phyloP scores from a whole-genome alignment of 2,888 invertebrate genomes.

The Azorinus chamasolen region DNA sequence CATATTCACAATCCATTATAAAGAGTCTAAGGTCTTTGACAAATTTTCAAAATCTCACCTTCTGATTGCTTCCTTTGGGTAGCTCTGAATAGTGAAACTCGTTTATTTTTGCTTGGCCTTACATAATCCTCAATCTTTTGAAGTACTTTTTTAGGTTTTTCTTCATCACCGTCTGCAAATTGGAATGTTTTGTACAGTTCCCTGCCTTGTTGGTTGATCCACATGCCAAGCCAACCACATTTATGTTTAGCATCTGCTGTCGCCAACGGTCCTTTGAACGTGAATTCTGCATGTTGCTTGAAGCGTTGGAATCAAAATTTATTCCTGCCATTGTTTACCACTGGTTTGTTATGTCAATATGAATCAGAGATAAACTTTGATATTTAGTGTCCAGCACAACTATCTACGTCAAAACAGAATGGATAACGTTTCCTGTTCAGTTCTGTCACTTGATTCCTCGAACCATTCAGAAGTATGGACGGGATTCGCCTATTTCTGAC shows the following conservation, averaged over 20 bases:
- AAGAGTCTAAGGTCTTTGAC: slow-evolving; percentile 45
- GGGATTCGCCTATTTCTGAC: no score
- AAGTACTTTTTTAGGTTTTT: slow-evolving; percentile 37
- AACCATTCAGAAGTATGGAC: no score
- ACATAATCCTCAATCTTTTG: slow-evolving; percentile 43
- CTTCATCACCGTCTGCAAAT: slow-evolving; percentile 39
- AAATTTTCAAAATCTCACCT: slow-evolving; percentile 47
- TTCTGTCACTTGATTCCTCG: no score
- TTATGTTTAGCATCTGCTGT: slow-evolving; percentile 17
- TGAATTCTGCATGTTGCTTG: slow-evolving; percentile 44
- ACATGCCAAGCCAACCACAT: slow-evolving; percentile 49
- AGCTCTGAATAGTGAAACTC: slow-evolving; percentile 46
- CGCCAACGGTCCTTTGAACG: slow-evolving; percentile 33
- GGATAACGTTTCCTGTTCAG: no score
- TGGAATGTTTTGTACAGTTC: slow-evolving; percentile 59
- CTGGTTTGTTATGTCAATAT: no score
- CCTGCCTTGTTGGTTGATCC: slow-evolving; percentile 56
- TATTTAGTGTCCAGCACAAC: no score
- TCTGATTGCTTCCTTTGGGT: slow-evolving; percentile 46
- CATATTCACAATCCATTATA: slow-evolving; percentile 55
- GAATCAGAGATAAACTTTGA: no score
- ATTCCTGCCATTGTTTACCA: no score
- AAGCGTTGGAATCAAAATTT: slow-evolving; percentile 39
- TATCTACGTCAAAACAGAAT: no score
- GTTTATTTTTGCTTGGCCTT: slow-evolving; percentile 50